Evolutionary conservation across 1,140 invertebrate species (phyloP).

Genomic region (Dendroctonus valens): DNA sequence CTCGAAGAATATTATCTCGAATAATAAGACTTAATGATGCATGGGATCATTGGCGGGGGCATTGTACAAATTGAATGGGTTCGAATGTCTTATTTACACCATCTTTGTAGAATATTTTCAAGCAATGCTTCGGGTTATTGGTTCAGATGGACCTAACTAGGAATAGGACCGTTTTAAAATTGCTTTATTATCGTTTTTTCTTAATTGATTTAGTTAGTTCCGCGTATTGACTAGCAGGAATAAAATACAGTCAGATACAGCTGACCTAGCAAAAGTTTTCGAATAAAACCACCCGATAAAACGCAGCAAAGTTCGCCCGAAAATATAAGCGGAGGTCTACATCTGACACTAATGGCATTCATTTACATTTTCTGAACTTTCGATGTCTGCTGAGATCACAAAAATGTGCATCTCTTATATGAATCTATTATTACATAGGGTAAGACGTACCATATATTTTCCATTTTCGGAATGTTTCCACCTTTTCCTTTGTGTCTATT

Average conservation of each 20-base stretch:
- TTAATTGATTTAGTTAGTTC: no score
- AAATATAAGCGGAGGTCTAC: conserved; percentile 18
- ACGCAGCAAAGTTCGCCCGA: conserved; percentile 14
- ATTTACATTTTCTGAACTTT: conserved; percentile 27
- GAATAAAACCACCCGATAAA: conserved; percentile 10
- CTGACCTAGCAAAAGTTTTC: conserved; percentile 8
- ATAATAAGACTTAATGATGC: conserved; percentile 26
- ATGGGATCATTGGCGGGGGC: conserved; percentile 17
- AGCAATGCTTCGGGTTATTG: no score
- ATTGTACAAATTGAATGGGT: no score
- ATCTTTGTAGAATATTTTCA: no score
- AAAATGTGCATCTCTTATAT: conserved; percentile 25
- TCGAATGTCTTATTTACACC: no score
- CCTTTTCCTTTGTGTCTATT: conserved; percentile 5
- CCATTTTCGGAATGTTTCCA: conserved; percentile 14
- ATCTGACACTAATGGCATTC: conserved; percentile 24
- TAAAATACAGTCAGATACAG: background rate
- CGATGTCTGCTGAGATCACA: conserved; percentile 24
- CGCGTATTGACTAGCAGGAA: no score
- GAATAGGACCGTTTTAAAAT: no score
- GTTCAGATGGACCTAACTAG: no score
- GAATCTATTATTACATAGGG: conserved; percentile 24
- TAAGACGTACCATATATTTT: conserved; percentile 20
- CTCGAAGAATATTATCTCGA: conserved; percentile 14
- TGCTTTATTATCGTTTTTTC: no score